Conservation (phyloP, 2,888 invertebrate genomes). For the Pristionchus arcanus region DNA sequence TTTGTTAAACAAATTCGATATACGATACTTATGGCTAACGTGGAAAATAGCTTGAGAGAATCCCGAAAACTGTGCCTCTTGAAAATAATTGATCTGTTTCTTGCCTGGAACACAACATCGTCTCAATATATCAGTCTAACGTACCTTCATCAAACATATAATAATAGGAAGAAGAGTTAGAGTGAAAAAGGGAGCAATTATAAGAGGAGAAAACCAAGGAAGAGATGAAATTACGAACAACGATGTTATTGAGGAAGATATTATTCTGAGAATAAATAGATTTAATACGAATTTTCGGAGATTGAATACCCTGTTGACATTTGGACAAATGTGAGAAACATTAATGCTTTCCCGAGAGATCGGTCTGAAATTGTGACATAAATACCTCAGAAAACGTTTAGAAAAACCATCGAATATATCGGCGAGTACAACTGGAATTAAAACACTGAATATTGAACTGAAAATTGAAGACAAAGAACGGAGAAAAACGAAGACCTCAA, state of each 20-base stretch:
- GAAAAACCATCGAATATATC: constrained; percentile 8
- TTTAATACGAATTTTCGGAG: neutral
- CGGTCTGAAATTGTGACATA: neutral
- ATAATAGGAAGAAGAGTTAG: neutral
- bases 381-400: neutral
- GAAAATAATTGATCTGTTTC: neutral
- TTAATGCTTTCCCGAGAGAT: neutral
- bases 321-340: neutral
- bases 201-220: constrained; percentile 14
- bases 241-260: neutral
- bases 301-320: neutral
- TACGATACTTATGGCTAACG: neutral
- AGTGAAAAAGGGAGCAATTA: neutral
- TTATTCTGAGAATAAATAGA: neutral
- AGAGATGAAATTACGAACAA: constrained; percentile 13
- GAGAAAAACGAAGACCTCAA: neutral
- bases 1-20: too few species aligned
- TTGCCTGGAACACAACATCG: neutral
- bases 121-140: neutral
- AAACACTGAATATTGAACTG: constrained; percentile 4
- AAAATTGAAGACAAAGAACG: neutral
- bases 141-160: neutral
- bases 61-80: constrained; percentile 33
- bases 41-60: neutral
- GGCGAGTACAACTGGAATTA: constrained; percentile 5